phyloP scores from a whole-genome alignment of 1,140 invertebrate genomes.

The Pachyrhynchus sulphureomaculatus region DNA sequence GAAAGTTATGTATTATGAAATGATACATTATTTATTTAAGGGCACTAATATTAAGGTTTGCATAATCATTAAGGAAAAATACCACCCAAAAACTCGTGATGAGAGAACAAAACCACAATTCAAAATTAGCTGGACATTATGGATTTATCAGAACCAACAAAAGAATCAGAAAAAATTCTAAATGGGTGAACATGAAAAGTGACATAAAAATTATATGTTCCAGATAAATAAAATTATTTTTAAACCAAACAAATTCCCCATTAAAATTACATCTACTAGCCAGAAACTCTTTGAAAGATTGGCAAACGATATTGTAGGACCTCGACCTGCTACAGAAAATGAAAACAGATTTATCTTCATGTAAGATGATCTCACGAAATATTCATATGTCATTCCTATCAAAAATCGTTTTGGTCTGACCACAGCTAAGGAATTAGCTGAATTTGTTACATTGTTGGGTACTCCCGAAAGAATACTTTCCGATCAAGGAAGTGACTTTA shows the following conservation, averaged over 20 bases:
- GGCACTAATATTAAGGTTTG: no score
- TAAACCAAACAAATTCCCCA: slow-evolving; percentile 4
- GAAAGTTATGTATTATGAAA: no score
- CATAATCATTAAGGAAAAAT: no score
- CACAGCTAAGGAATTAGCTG: slow-evolving; percentile 39
- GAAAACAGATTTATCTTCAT: slow-evolving; percentile 42
- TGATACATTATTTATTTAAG: no score
- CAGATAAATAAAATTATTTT: background rate
- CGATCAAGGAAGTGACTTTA: slow-evolving; percentile 46
- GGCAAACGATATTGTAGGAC: slow-evolving; percentile 20
- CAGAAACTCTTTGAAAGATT: slow-evolving; percentile 1
- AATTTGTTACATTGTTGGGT: no score
- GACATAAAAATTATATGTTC: no score
- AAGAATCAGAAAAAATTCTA: no score
- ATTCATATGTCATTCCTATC: slow-evolving; percentile 41
- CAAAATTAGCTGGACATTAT: no score
- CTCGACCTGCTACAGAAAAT: slow-evolving; percentile 11
- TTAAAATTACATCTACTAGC: slow-evolving; percentile 41
- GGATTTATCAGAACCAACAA: no score
- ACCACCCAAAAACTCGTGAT: no score
- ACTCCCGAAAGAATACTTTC: slow-evolving; percentile 37
- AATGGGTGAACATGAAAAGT: no score
- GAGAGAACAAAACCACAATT: no score
- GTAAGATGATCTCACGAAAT: slow-evolving; percentile 51
- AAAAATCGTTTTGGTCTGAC: slow-evolving; percentile 48